phyloP scores from a whole-genome alignment of 2,113 vertebrate species.

The Crotalus horridus region DNA sequence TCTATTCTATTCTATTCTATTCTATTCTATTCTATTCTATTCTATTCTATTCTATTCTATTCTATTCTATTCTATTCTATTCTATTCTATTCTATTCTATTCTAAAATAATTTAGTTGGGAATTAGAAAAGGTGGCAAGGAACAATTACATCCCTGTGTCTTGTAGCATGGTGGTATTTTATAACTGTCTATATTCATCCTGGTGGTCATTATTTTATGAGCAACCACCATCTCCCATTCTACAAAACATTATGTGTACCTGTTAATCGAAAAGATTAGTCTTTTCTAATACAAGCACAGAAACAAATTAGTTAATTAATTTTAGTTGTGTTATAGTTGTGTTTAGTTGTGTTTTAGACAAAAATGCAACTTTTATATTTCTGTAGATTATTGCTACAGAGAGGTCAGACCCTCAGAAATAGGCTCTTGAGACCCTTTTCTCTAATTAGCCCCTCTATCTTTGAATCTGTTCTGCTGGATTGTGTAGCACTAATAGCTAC shows the following conservation, averaged over 20 bases:
- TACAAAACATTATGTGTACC: not conserved
- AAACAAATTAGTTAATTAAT: not conserved
- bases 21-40: too few species aligned
- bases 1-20: too few species aligned
- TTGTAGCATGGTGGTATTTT: not conserved
- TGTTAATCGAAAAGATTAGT: not conserved
- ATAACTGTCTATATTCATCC: not conserved
- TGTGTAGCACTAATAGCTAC: not conserved
- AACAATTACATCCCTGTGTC: not conserved
- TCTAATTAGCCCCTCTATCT: too few species aligned
- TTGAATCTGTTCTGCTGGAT: not conserved
- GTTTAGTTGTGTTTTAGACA: not conserved
- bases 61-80: too few species aligned
- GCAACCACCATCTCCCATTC: not conserved
- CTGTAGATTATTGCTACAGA: not conserved
- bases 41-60: too few species aligned
- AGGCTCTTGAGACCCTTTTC: not conserved
- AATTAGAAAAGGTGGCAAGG: not conserved
- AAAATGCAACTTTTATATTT: not conserved
- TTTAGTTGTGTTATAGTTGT: not conserved
- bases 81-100: too few species aligned
- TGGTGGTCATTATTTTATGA: not conserved
- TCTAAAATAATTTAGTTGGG: not conserved
- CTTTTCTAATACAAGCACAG: not conserved
- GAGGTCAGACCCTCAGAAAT: not conserved